phyloP scores from a whole-genome alignment of 1,140 invertebrate genomes.

The Nasonia longicornis region DNA sequence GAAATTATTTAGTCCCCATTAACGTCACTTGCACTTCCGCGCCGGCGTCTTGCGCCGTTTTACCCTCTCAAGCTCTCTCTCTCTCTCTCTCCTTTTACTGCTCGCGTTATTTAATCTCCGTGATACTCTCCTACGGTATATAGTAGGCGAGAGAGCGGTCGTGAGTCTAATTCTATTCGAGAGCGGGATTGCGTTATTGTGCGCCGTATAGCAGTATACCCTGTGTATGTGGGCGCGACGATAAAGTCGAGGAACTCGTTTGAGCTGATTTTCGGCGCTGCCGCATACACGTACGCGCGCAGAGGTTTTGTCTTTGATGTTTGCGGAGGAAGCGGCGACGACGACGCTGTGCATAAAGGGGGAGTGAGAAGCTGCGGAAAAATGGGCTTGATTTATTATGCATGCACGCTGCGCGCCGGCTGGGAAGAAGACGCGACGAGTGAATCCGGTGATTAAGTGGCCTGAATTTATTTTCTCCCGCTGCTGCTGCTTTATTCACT shows the following conservation, averaged over 20 bases:
- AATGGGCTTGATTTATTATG: conserved; percentile 1
- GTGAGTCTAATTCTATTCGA: conserved; percentile 4
- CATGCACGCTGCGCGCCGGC: background rate
- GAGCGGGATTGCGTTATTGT: background rate
- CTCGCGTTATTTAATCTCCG: background rate
- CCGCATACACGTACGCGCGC: background rate
- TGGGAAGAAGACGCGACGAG: conserved; percentile 2
- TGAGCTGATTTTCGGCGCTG: background rate
- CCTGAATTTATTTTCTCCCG: background rate
- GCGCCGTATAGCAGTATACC: background rate
- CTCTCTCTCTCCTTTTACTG: background rate
- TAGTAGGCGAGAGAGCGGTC: background rate
- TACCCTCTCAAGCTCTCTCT: background rate
- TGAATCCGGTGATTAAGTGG: conserved; percentile 2
- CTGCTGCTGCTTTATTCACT: background rate
- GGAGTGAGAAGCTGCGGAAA: background rate
- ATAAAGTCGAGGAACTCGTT: background rate
- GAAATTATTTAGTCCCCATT: conserved; percentile 67
- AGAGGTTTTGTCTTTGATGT: background rate
- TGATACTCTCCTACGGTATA: background rate
- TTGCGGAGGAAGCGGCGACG: background rate
- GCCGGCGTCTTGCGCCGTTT: conserved; percentile 56
- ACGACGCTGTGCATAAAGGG: too few species aligned
- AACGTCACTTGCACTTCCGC: conserved; percentile 64
- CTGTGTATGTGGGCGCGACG: too few species aligned